Percentiles rank a stretch among this genome's conserved stretches.
phyloP scores from a whole-genome alignment of 2,888 invertebrate genomes.

The Troilus luridus region DNA sequence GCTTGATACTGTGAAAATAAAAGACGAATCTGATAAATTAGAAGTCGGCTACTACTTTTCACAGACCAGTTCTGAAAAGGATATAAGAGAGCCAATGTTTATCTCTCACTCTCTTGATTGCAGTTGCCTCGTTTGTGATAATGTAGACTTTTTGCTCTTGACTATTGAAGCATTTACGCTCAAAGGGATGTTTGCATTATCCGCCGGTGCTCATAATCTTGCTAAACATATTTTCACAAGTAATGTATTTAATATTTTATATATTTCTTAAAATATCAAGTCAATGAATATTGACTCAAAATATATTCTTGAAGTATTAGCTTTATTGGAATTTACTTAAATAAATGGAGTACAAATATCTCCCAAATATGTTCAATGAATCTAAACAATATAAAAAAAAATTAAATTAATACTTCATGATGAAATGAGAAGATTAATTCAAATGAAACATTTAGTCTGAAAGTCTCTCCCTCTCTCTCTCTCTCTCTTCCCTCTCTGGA shows the following conservation, averaged over 20 bases:
- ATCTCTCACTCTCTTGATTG: slow-evolving; percentile 42
- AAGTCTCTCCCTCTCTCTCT: too few species aligned
- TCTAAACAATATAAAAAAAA: too few species aligned
- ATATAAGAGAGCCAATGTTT: slow-evolving; percentile 33
- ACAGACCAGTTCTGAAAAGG: background rate
- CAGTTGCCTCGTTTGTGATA: slow-evolving; percentile 18
- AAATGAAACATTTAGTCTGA: too few species aligned
- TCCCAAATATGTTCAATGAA: too few species aligned
- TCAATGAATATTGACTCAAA: background rate
- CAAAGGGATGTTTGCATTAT: slow-evolving; percentile 41
- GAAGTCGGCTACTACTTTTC: background rate
- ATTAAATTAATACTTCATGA: too few species aligned
- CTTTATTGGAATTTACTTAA: background rate
- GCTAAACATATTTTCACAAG: slow-evolving; percentile 43
- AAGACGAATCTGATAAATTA: background rate
- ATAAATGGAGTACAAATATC: too few species aligned
- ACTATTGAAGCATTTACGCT: slow-evolving; percentile 34
- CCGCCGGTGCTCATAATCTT: slow-evolving; percentile 34
- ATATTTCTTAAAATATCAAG: background rate
- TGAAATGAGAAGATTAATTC: too few species aligned
- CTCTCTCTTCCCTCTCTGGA: too few species aligned
- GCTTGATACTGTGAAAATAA: slow-evolving; percentile 24
- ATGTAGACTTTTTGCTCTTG: background rate
- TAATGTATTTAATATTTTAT: background rate
- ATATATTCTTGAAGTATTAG: background rate